These are phyloP conservation scores for Nymphicus hollandicus DNA, from an alignment of 2,113 vertebrate species.

Conservation along the genomic window DNA sequence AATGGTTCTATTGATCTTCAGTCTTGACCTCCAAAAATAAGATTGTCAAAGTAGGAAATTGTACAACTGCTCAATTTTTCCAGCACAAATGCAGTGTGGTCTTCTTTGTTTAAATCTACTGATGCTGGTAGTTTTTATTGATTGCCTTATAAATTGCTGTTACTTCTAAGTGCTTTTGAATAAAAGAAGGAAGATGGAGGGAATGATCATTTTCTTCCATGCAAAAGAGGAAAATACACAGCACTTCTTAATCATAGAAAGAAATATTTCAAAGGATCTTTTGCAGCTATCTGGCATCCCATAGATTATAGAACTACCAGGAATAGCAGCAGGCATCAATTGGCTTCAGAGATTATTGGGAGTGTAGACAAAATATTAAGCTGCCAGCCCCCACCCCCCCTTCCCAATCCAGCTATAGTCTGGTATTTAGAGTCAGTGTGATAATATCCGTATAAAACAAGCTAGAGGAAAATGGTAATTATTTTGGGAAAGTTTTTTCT, in stretches of 20 bases:
- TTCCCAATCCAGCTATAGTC: neutral
- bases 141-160: neutral
- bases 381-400: accelerated
- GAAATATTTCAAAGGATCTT: neutral
- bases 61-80: neutral
- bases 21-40: neutral
- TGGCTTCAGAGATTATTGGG: neutral
- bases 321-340: neutral
- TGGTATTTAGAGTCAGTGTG: neutral
- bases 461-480: neutral
- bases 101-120: neutral
- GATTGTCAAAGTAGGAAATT: neutral
- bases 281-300: neutral
- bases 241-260: neutral
- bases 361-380: neutral
- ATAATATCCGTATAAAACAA: neutral
- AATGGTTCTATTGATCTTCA: neutral
- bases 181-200: neutral
- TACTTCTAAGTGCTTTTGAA: neutral
- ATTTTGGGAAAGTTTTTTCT: neutral
- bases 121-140: neutral
- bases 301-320: neutral
- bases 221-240: neutral
- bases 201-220: neutral
- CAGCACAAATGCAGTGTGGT: neutral